Percentiles rank a stretch among this genome's conserved stretches.
Conservation (phyloP, 2,113 vertebrate genomes). For the Mola mola region DNA sequence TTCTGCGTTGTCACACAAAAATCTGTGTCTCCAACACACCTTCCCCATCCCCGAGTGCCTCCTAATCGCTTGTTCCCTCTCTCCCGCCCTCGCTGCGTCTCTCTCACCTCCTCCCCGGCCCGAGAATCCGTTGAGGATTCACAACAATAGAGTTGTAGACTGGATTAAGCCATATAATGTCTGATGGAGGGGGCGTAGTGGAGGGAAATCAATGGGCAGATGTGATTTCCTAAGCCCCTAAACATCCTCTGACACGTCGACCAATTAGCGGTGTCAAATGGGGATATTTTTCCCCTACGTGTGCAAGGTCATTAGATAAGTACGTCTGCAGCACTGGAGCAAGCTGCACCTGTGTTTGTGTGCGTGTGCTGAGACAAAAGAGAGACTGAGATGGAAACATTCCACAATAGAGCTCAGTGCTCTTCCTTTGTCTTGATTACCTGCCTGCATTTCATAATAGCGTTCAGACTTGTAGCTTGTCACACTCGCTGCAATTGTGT, state of each 20-base stretch:
- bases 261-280: constrained; percentile 77
- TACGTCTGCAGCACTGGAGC: constrained; percentile 13
- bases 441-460: constrained; percentile 53
- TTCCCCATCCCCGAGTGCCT: constrained; percentile 58
- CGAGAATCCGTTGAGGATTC: constrained; percentile 68
- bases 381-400: constrained; percentile 27
- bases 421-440: constrained; percentile 48
- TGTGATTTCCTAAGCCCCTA: constrained; percentile 78
- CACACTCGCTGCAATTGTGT: constrained; percentile 38
- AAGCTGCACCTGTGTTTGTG: constrained; percentile 5
- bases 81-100: constrained; percentile 32
- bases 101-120: constrained; percentile 49
- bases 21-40: constrained; percentile 57
- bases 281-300: constrained; percentile 67
- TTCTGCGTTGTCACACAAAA: constrained; percentile 28
- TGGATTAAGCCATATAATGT: constrained; percentile 77
- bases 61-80: constrained; percentile 59
- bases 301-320: constrained; percentile 74
- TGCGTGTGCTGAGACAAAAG: not conserved
- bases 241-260: constrained; percentile 71
- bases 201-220: constrained; percentile 74
- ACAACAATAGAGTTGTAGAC: constrained; percentile 74
- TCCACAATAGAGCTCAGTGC: constrained; percentile 29
- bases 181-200: constrained; percentile 55
- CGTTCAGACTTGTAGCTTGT: constrained; percentile 53